These are phyloP conservation scores for Pseudopleuronectes americanus DNA, from an alignment of 2,797 vertebrate genomes.

Conservation along the genomic window DNA sequence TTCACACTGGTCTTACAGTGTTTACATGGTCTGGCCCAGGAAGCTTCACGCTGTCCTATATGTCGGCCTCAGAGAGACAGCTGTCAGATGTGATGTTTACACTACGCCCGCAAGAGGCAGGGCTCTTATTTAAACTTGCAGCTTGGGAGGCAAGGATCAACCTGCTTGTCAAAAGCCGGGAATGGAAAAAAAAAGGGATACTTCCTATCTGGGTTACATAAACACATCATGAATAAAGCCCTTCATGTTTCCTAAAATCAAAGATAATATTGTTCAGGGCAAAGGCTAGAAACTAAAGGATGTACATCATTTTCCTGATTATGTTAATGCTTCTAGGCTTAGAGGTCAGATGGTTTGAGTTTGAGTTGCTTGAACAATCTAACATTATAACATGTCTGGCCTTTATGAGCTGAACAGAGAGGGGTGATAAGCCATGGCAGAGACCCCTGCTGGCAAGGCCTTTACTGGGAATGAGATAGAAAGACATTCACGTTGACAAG, in stretches of 20 bases:
- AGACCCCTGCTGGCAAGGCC: slow-evolving; percentile 45
- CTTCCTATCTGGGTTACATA: slow-evolving; percentile 35
- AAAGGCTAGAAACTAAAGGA: slow-evolving; percentile 12
- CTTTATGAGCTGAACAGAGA: slow-evolving; percentile 49
- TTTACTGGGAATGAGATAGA: slow-evolving; percentile 51
- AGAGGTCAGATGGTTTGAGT: slow-evolving; percentile 47
- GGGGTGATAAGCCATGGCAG: slow-evolving; percentile 53
- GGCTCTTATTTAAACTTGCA: slow-evolving; percentile 57
- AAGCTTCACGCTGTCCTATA: slow-evolving; percentile 60
- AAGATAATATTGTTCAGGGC: slow-evolving; percentile 13
- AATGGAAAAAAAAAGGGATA: slow-evolving; percentile 27
- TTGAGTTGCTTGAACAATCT: slow-evolving; percentile 51
- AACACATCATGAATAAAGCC: slow-evolving; percentile 14
- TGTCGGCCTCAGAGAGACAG: slow-evolving; percentile 54
- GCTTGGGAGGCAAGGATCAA: slow-evolving; percentile 44
- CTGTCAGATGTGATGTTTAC: slow-evolving; percentile 71
- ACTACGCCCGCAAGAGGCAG: slow-evolving; percentile 53
- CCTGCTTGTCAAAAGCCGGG: slow-evolving; percentile 45
- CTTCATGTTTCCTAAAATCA: slow-evolving; percentile 9
- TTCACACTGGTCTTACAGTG: slow-evolving; percentile 74
- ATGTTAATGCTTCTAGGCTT: slow-evolving; percentile 15
- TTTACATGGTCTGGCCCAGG: slow-evolving; percentile 71
- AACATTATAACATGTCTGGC: slow-evolving; percentile 49
- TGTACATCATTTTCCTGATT: slow-evolving; percentile 19
- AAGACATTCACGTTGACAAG: slow-evolving; percentile 60